Percentiles rank a stretch among this genome's conserved stretches.
Evolutionary conservation across 2,888 invertebrate species (phyloP).

Genomic region (Drosophila phalerata): DNA sequence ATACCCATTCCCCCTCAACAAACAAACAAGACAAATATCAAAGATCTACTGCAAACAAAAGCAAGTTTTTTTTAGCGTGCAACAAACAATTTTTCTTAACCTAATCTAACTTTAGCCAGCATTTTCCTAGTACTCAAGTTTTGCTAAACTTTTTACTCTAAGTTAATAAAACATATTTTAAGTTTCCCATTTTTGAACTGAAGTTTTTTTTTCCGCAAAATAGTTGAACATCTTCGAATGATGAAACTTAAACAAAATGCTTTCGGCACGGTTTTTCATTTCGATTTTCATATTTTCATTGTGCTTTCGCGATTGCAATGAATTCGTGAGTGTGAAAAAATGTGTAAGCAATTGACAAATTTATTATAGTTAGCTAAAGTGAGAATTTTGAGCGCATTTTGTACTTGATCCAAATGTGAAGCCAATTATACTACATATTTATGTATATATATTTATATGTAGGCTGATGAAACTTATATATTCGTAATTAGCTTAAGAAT

Average conservation of each 20-base stretch:
- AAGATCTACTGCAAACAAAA: conserved; percentile 44
- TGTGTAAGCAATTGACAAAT: conserved; percentile 15
- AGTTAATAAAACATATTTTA: conserved; percentile 32
- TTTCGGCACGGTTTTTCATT: conserved; percentile 78
- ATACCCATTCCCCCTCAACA: conserved; percentile 2
- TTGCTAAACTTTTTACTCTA: conserved; percentile 60
- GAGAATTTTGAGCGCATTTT: conserved; percentile 42
- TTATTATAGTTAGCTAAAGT: conserved; percentile 6
- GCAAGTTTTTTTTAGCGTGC: conserved; percentile 70
- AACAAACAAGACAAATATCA: conserved; percentile 18
- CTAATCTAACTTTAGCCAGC: conserved; percentile 37
- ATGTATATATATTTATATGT: conserved; percentile 21
- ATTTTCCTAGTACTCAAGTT: conserved; percentile 62
- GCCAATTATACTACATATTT: neutral
- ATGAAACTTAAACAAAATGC: conserved; percentile 45
- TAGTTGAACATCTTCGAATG: conserved; percentile 39
- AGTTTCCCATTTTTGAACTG: conserved; percentile 8
- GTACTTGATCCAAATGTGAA: conserved; percentile 9
- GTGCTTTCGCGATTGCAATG: conserved; percentile 53
- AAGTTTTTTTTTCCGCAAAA: conserved; percentile 19
- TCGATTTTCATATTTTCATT: conserved; percentile 51
- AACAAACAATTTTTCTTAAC: conserved; percentile 54
- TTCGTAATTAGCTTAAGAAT: conserved; percentile 29
- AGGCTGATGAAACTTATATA: neutral
- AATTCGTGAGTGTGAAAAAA: conserved; percentile 24